These are phyloP conservation scores for Trissolcus japonicus DNA, from an alignment of 2,888 invertebrate genomes.

Conservation along the genomic window DNA sequence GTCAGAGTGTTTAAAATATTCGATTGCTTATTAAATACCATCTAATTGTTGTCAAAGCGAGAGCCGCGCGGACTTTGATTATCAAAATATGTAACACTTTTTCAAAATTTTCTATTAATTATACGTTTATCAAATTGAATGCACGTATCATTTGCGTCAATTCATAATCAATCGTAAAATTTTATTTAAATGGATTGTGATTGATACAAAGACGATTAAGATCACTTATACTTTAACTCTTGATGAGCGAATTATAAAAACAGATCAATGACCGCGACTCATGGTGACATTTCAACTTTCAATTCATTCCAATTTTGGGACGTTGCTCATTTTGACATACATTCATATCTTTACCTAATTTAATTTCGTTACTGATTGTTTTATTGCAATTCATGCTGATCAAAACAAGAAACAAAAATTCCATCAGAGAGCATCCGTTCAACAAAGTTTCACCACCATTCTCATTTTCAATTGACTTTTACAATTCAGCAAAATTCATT, in stretches of 20 bases:
- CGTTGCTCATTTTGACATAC: constrained; percentile 45
- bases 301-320: constrained; percentile 44
- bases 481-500: no score
- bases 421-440: no score
- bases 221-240: constrained; percentile 8
- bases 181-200: not conserved
- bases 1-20: constrained; percentile 7
- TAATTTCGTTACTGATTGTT: constrained; percentile 23
- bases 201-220: not conserved
- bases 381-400: constrained; percentile 1
- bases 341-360: constrained; percentile 34
- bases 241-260: constrained; percentile 31
- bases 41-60: no score
- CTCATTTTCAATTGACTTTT: no score
- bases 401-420: no score
- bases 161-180: no score
- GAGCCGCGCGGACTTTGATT: no score
- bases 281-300: constrained; percentile 35
- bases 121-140: no score
- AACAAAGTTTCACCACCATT: no score
- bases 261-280: constrained; percentile 43
- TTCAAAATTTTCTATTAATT: no score
- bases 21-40: not conserved
- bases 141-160: no score
- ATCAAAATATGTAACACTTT: no score